phyloP scores from a whole-genome alignment of 2,888 invertebrate genomes.

The Carabus problematicus region DNA sequence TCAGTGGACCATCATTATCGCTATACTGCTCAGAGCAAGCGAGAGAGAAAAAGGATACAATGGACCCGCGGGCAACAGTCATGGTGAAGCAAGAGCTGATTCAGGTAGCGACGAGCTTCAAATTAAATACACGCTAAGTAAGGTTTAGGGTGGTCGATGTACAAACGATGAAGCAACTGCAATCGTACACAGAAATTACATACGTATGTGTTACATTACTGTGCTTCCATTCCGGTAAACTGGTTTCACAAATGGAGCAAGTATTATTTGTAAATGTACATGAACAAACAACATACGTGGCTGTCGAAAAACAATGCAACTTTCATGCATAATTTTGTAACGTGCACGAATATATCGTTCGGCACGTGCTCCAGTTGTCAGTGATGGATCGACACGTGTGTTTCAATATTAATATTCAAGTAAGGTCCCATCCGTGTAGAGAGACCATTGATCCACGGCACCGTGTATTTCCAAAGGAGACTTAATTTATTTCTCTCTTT shows the following conservation, averaged over 20 bases:
- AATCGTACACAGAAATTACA: background rate
- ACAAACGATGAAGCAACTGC: constrained; percentile 4
- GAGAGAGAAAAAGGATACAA: constrained; percentile 2
- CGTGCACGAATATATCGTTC: background rate
- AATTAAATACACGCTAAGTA: constrained; percentile 23
- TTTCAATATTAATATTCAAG: constrained; percentile 37
- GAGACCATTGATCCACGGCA: constrained; percentile 20
- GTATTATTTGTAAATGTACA: background rate
- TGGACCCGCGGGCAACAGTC: background rate
- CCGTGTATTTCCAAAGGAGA: constrained; percentile 11
- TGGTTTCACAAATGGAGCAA: background rate
- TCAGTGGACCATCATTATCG: constrained; percentile 17
- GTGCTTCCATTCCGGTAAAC: no score
- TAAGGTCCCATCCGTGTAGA: constrained; percentile 18
- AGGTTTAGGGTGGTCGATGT: background rate
- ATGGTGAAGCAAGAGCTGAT: constrained; percentile 11
- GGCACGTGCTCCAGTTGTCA: constrained; percentile 18
- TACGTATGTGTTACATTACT: background rate
- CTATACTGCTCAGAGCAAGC: constrained; percentile 1
- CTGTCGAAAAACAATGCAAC: background rate
- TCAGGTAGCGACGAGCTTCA: constrained; percentile 28
- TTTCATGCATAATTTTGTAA: no score
- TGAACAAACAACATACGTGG: background rate
- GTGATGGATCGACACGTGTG: constrained; percentile 19
- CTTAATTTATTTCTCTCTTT: constrained; percentile 28